Conservation (phyloP, 1,140 invertebrate genomes). For the Hycleus cichorii region DNA sequence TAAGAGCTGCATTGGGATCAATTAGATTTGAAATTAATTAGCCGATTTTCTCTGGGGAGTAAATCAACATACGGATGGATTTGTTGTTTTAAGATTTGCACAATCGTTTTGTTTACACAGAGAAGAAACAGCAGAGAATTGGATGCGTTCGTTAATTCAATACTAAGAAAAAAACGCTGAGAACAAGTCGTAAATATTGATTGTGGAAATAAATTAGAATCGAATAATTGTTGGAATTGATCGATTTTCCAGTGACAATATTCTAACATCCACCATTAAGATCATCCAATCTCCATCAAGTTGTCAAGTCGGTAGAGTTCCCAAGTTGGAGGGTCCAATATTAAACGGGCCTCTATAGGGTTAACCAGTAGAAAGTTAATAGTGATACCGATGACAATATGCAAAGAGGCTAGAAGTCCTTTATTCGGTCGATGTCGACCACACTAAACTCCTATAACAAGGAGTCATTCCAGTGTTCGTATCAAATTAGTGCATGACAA, state of each 20-base stretch:
- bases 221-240: too few species aligned
- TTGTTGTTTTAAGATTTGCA: too few species aligned
- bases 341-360: constrained; percentile 10
- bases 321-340: constrained; percentile 12
- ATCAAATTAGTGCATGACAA: constrained; percentile 17
- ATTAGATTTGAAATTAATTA: too few species aligned
- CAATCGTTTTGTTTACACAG: too few species aligned
- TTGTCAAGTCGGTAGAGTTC: constrained; percentile 11
- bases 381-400: constrained; percentile 13
- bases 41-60: too few species aligned
- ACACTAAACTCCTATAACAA: constrained; percentile 7
- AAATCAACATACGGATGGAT: too few species aligned
- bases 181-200: too few species aligned
- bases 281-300: constrained; percentile 21
- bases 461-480: constrained; percentile 3
- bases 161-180: too few species aligned
- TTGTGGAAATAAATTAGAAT: too few species aligned
- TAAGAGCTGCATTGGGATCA: too few species aligned
- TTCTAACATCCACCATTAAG: constrained; percentile 17
- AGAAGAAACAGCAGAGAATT: too few species aligned
- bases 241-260: background rate
- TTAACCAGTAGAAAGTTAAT: background rate
- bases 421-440: constrained; percentile 6
- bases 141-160: too few species aligned
- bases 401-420: constrained; percentile 10